Evolutionary conservation across 2,797 vertebrate species (phyloP), one percentile per base, ranked within the genome.

Genomic region (Denticeps clupeoides): DNA sequence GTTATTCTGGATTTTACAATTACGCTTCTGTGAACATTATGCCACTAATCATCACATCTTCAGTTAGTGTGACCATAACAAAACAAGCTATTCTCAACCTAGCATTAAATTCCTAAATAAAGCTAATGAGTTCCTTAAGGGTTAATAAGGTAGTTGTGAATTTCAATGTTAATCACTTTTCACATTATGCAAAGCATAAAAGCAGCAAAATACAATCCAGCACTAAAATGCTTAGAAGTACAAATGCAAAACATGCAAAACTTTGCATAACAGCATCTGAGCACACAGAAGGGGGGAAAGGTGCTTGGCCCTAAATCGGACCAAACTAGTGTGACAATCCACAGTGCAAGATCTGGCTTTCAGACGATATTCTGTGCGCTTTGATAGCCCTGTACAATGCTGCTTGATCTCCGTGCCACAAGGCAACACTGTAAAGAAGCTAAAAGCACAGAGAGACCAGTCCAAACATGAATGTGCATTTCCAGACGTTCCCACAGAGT

Each of bases 311-410:
- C 24, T 25, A 24, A 24, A 10, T n/a, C n/a, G 27, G n/a, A 28
- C 9, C 28, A 19, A 18, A 18, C 18, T 2, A 19, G 18, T 19
- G 18, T 19, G 18, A 19, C 24, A 25, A 5, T 25, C 2, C 25
- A 24, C 25, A n/a, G 24, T 25, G 2, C 25, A 4, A 32, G 32
- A 4, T 4, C 15, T 33, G 6, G 35, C 18, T 49, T 8, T n/a
- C 8, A 27, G 49, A 48, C 26, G 38, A 47, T 61, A 71, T 69
- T 84, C 87, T 85, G 78, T 51, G 68, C 73, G 86, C 88, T 89
- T 83, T 90, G 87, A 89, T 89, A 91, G 89, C 88, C 89, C 87
- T 90, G 88, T 91, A 90, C 89, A 90, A 91, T 91, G 89, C 89
- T 91, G 89, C 89, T 90, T 91, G 89, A 90, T 88, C 86, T 88